Percentiles rank a stretch among this genome's conserved stretches.
Evolutionary conservation across 2,888 invertebrate species (phyloP).

Genomic region (Apotomis turbidana): DNA sequence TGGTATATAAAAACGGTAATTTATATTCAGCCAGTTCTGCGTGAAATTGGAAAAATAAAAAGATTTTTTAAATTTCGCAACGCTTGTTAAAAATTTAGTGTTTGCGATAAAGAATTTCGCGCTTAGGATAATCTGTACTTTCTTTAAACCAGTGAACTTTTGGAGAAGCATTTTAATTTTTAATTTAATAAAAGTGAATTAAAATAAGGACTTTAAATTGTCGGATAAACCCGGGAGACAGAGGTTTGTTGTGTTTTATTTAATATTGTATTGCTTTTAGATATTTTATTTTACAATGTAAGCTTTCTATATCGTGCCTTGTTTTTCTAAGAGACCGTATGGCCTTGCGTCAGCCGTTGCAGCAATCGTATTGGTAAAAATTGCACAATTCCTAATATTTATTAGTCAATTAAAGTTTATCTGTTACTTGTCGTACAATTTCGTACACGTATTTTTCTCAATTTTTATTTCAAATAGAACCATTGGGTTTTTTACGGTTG

Average conservation of each 20-base stretch:
- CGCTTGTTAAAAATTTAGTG: slow-evolving; percentile 59
- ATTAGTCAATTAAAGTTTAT: slow-evolving; percentile 24
- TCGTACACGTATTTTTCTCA: too few relatives aligned
- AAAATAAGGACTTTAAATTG: slow-evolving; percentile 29
- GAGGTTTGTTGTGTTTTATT: slow-evolving; percentile 33
- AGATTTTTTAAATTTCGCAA: slow-evolving; percentile 58
- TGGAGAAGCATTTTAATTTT: not conserved
- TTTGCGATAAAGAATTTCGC: slow-evolving; percentile 55
- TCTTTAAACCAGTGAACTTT: slow-evolving; percentile 33
- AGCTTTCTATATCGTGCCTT: slow-evolving; percentile 28
- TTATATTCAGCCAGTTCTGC: slow-evolving; percentile 52
- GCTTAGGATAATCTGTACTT: slow-evolving; percentile 49
- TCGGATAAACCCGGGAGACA: slow-evolving; percentile 3
- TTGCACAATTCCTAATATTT: slow-evolving; percentile 31
- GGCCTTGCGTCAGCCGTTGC: slow-evolving; percentile 31
- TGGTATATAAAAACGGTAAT: slow-evolving; percentile 51
- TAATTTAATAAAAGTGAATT: slow-evolving; percentile 15
- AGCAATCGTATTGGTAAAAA: slow-evolving; percentile 32
- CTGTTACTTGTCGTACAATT: slow-evolving; percentile 2
- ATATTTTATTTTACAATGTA: not conserved
- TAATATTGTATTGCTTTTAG: not conserved
- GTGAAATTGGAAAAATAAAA: slow-evolving; percentile 73
- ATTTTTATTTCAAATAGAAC: too few relatives aligned
- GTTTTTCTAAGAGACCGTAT: slow-evolving; percentile 29
- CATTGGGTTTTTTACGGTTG: too few relatives aligned